phyloP scores from a whole-genome alignment of 2,888 invertebrate species.

The Hyppa rectilinea region DNA sequence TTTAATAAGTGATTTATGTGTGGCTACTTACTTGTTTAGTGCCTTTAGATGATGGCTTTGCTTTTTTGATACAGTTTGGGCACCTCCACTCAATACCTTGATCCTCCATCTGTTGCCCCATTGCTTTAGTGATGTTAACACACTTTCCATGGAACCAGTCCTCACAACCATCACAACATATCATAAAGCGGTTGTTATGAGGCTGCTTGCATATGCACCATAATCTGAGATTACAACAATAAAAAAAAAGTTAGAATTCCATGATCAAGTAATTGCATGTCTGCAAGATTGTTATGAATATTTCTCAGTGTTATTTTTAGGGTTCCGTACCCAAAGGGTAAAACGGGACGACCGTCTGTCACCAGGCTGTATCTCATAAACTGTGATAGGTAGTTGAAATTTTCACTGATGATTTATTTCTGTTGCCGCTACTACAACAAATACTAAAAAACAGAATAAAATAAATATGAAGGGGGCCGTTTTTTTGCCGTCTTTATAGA shows the following conservation, averaged over 20 bases:
- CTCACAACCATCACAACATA: conserved; percentile 98
- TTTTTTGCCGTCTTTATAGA: no score
- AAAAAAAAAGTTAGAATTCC: not conserved
- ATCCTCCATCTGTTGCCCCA: conserved; percentile 98
- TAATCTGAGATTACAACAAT: conserved; percentile 87
- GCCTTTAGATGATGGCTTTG: conserved; percentile 76
- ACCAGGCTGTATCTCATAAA: no score
- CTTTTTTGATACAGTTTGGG: conserved; percentile 94
- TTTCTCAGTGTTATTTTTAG: not conserved
- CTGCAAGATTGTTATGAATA: not conserved
- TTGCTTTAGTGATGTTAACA: conserved; percentile 97
- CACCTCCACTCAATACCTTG: conserved; percentile 97
- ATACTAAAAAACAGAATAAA: no score
- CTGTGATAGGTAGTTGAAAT: no score
- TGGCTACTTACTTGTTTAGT: conserved; percentile 72
- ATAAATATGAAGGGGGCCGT: no score
- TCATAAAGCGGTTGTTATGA: conserved; percentile 99
- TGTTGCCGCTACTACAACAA: no score
- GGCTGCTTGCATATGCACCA: conserved; percentile 99
- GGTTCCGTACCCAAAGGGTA: no score
- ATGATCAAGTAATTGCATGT: not conserved
- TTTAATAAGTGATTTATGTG: not conserved
- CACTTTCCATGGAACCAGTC: conserved; percentile 99
- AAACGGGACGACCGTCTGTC: no score
- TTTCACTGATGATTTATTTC: no score